These are phyloP conservation scores for Podarcis muralis DNA, from an alignment of 2,113 vertebrate species.

Conservation along the genomic window DNA sequence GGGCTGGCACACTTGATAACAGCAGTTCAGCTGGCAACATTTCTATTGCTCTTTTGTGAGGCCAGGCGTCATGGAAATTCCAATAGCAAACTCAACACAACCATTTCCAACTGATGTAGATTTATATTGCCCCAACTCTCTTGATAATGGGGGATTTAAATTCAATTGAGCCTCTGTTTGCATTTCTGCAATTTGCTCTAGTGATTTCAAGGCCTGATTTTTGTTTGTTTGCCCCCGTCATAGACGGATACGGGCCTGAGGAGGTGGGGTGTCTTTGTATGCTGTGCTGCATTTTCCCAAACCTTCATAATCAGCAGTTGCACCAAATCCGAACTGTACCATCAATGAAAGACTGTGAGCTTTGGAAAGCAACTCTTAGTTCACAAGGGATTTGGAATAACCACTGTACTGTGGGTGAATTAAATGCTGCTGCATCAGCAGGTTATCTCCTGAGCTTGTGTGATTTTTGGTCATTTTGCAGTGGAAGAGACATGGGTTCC, in stretches of 20 bases:
- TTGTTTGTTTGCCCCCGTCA: too few species aligned
- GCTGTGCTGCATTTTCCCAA: neutral
- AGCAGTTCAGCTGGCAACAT: neutral
- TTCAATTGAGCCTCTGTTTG: neutral
- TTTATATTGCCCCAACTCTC: neutral
- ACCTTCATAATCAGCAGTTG: neutral
- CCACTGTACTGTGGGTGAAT: neutral
- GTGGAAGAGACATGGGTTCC: neutral
- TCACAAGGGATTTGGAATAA: neutral
- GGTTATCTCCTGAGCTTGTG: neutral
- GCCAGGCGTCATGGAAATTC: neutral
- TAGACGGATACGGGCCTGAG: neutral
- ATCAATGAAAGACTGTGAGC: neutral
- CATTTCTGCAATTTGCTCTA: neutral
- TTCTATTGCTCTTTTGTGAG: neutral
- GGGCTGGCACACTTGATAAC: neutral
- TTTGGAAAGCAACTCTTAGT: neutral
- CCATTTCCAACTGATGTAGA: neutral
- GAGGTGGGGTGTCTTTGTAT: neutral
- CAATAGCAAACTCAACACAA: neutral
- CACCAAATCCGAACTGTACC: neutral
- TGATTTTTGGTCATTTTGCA: neutral
- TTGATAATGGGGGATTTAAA: neutral
- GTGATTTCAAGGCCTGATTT: neutral
- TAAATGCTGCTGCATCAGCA: neutral